Base-by-base conservation (phyloP, 2,797 vertebrate species). In the Allobates femoralis region DNA sequence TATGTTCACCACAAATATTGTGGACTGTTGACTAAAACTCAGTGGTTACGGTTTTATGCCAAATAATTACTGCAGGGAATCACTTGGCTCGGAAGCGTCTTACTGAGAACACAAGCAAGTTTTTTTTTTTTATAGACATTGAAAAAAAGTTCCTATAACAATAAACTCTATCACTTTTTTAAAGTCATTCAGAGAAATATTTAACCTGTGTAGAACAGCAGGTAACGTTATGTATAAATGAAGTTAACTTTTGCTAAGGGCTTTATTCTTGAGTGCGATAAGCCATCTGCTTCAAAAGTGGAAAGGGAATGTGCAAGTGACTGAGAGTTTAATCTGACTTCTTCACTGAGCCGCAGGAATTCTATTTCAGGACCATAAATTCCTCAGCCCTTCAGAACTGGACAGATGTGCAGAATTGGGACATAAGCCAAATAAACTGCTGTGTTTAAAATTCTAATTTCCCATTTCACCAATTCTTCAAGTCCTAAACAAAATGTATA, bases 381-480 rank as follows among this genome's bases (percentile, higher is more conserved):
- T 78, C 53, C 75, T 83, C 46, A 71, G 74, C 56, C 58, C 76
- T 82, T 75, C 71, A 64, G 79, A 82, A 69, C 58, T 74, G 81
- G 81, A 84, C 86, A 83, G 81, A 84, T 87, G 86, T 84, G 55
- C 66, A 79, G 66, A 56, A 14, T 79, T 51, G 62, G 86, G 75
- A 46, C 58, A 32, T 53, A 74, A n/a, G 81, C 66, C 81, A 79
- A 87, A 79, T 78, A 67, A 84, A 83, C 51, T 51, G 64, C 53
- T 62, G 62, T 74, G 79, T 87, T 87, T 87, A 87, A 82, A 83
- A 67, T 86, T 80, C 64, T 87, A 83, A 87, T 83, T 83, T 83
- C 74, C 62, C 66, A 71, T 78, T 83, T 83, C 41, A 51, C 64
- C 64, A 84, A 79, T 73, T 84, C 32, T 23, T 87, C 18, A 62